Evolutionary conservation across 2,113 vertebrate genomes (phyloP), one percentile per base, ranked within the genome.

Genomic region (Cavia aperea): DNA sequence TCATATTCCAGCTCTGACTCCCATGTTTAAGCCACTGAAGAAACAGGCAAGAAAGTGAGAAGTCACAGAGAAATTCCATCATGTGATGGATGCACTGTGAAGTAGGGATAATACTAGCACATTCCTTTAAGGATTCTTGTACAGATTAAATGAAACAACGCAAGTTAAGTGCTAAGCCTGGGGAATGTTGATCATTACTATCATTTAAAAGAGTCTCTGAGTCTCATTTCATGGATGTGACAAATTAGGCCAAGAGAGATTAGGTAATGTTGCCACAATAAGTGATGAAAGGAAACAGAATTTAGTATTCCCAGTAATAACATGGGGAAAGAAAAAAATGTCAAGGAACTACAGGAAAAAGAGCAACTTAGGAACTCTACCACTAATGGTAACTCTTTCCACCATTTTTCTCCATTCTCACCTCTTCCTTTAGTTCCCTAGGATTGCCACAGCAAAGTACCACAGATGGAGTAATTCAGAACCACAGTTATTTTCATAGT

Each of bases 1-100:
- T 12, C 75, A 19, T 54, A 70, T 66, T 54, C 56, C 36, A 84
- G 29, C 31, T 72, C 58, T 77, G 12, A 72, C 10, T 89, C 19
- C 8, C 79, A 83, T 29, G 24, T 85, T 88, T 51, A 62, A 65
- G 63, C 83, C n/a, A 79, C 29, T 36, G 4, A 88, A 60, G 36
- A 19, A 13, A 87, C 84, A 88, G 14, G 31, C 13, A 88, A 84
- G 54, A 60, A 86, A 93, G 29, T 51, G 39, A 84, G 70, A 58
- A 72, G 16, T 79, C 90, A 93, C 29, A 93, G 36, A 84, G 29
- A 75, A 83, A 84, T 84, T n/a, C 54, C 29, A 91, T 63, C 63
- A 75, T 46, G 65, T 90, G 58, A 51, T 10, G 88, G 58, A 51
- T 10, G 88, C 70, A 82, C 75, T 94, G 56, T 88, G 65, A 95